Conservation (phyloP, 2,888 invertebrate genomes). For the Apamea monoglypha region DNA sequence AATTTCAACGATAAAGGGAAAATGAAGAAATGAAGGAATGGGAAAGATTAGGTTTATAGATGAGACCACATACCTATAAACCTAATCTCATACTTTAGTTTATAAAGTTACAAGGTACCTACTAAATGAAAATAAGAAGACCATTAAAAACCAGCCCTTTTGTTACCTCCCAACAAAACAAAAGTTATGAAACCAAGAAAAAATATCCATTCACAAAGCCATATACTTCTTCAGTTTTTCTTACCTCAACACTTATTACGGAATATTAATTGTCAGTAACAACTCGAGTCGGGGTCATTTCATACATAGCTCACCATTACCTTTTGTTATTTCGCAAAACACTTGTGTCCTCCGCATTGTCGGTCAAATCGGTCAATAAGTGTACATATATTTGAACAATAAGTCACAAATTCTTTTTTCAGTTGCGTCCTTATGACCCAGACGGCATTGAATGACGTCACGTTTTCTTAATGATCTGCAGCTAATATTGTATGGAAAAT, state of each 20-base stretch:
- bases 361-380: conserved; percentile 85
- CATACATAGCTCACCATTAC: conserved; percentile 63
- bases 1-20: neutral
- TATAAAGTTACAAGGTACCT: neutral
- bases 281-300: conserved; percentile 72
- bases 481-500: conserved; percentile 40
- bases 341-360: conserved; percentile 75
- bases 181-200: conserved; percentile 30
- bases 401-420: conserved; percentile 76
- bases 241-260: conserved; percentile 52
- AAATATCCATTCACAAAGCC: conserved; percentile 36
- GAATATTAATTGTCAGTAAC: conserved; percentile 54
- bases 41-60: too few relatives aligned
- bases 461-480: conserved; percentile 57
- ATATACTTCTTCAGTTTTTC: conserved; percentile 38
- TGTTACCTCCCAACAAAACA: conserved; percentile 2
- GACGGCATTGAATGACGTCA: conserved; percentile 78
- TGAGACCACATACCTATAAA: neutral
- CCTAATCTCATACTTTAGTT: neutral
- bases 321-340: conserved; percentile 72
- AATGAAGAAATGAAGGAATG: too few relatives aligned
- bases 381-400: conserved; percentile 66
- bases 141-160: neutral
- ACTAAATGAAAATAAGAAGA: neutral
- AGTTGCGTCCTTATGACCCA: conserved; percentile 81